These are phyloP conservation scores for Diploptera punctata DNA, from an alignment of 2,888 invertebrate species.

Conservation along the genomic window DNA sequence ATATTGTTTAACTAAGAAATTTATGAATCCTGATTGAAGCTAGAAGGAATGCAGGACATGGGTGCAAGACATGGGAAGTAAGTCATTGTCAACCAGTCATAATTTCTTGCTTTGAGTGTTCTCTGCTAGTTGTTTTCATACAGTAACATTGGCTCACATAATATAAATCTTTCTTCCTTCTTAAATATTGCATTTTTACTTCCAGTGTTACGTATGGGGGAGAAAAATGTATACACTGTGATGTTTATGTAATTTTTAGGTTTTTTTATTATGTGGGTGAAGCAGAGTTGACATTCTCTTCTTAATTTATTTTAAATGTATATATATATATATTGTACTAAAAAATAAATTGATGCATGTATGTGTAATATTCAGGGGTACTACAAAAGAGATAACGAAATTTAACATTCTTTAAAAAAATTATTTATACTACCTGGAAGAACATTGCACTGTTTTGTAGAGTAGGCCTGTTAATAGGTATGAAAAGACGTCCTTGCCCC, in stretches of 20 bases:
- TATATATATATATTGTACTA: no score
- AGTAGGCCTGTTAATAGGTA: no score
- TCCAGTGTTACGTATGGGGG: not conserved
- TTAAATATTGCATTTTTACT: not conserved
- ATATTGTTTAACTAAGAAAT: no score
- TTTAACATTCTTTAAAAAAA: no score
- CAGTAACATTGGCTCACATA: not conserved
- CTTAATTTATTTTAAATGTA: no score
- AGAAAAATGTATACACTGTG: slow-evolving; percentile 7
- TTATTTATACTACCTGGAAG: no score
- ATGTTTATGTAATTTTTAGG: not conserved
- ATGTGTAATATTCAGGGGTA: no score
- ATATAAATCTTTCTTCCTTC: not conserved
- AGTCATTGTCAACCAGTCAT: slow-evolving; percentile 22
- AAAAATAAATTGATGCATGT: no score
- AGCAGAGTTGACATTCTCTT: not conserved
- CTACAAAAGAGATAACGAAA: no score
- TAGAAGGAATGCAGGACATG: slow-evolving; percentile 23
- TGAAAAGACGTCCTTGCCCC: no score
- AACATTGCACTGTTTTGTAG: no score
- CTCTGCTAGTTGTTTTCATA: not conserved
- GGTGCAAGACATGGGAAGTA: slow-evolving; percentile 26
- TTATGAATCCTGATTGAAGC: not conserved
- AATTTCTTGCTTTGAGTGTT: no score
- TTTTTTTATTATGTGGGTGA: not conserved